phyloP scores from a whole-genome alignment of 2,888 invertebrate species.

The Eupithecia insigniata region DNA sequence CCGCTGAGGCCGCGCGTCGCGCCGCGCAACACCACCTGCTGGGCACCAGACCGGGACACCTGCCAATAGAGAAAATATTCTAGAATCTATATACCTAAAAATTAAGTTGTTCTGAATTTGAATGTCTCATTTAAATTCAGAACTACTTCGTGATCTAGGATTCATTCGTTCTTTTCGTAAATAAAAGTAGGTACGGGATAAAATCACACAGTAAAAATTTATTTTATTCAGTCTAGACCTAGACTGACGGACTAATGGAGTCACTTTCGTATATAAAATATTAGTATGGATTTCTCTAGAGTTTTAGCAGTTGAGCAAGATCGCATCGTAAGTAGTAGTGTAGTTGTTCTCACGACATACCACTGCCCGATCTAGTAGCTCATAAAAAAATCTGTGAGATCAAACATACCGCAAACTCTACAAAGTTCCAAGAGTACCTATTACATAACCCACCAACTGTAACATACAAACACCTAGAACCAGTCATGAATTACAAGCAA shows the following conservation, averaged over 20 bases:
- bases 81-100: neutral
- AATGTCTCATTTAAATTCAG: no score
- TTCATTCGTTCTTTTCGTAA: no score
- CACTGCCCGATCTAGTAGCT: neutral
- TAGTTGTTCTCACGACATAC: neutral
- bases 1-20: slow-evolving; percentile 87
- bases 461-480: no score
- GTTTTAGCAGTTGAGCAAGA: neutral
- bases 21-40: slow-evolving; percentile 87
- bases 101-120: no score
- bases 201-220: neutral
- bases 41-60: slow-evolving; percentile 86
- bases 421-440: neutral
- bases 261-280: no score
- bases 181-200: neutral
- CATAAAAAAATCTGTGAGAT: neutral
- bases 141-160: no score
- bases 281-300: neutral
- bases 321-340: neutral
- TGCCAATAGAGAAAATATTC: slow-evolving; percentile 49
- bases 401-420: neutral
- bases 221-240: neutral
- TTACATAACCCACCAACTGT: no score
- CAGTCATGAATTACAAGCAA: neutral
- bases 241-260: neutral